Conservation (phyloP, 1,140 invertebrate genomes). For the Schlechtendalia chinensis region DNA sequence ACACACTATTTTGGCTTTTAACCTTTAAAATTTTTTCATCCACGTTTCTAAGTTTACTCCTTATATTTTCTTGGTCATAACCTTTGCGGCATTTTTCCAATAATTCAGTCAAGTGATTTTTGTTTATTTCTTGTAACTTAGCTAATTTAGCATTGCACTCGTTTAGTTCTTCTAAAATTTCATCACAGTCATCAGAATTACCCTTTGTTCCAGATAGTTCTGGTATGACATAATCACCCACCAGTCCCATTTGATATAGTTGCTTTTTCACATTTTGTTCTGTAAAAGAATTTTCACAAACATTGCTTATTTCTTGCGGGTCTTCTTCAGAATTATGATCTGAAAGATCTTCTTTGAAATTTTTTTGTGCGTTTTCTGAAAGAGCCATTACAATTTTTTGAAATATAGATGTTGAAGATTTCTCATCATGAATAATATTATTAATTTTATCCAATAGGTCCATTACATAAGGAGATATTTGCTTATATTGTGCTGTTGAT, state of each 20-base stretch:
- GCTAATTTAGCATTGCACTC: conserved; percentile 78
- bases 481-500: conserved; percentile 51
- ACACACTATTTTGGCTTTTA: neutral
- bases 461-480: neutral
- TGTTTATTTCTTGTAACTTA: conserved; percentile 68
- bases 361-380: conserved; percentile 85
- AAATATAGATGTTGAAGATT: conserved; percentile 78
- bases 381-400: conserved; percentile 86
- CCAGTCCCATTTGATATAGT: conserved; percentile 55
- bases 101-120: conserved; percentile 65
- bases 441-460: conserved; percentile 31
- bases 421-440: conserved; percentile 57
- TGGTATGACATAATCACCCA: conserved; percentile 57
- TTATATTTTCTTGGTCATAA: conserved; percentile 67
- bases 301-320: conserved; percentile 53
- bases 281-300: conserved; percentile 51
- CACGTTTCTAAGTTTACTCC: conserved; percentile 65
- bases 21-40: conserved; percentile 59
- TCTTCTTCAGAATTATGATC: conserved; percentile 52
- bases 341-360: conserved; percentile 58
- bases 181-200: conserved; percentile 63
- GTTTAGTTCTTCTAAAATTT: conserved; percentile 81
- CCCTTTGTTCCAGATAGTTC: conserved; percentile 19
- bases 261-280: conserved; percentile 36
- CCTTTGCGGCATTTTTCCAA: conserved; percentile 63